Evolutionary conservation across 1,140 invertebrate genomes (phyloP), one percentile per base, ranked within the genome.

Genomic region (Bombus breviceps): DNA sequence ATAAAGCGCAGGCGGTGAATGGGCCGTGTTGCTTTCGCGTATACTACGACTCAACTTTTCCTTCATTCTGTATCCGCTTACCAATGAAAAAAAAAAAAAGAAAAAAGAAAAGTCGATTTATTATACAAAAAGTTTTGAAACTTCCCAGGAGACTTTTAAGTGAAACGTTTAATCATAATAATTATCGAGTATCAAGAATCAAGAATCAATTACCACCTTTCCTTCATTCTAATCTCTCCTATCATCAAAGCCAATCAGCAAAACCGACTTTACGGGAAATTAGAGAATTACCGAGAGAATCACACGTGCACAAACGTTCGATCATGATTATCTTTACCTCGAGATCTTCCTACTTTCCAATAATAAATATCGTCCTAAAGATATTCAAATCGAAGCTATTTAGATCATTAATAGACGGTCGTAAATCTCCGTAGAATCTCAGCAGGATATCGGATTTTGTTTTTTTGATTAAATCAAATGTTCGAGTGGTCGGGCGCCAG

Each of bases 401-500:
- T 62, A n/a, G 59, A 62, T n/a, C 59, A 12, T n/a, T 62, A n/a
- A n/a, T 62, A 62, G 59, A 12, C 12, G 71, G 8, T 34, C 39
- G 22, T 75, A 66, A 83, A 75, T 76, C 59, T 66, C 18, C 39
- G 28, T 3, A 6, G 13, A 1, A 64, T 74, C 71, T 8, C 32
- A n/a, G 28, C 68, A n/a, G 39, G 32, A 18, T 34, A 9, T 4
- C 34, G 34, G 28, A 0, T 41, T 3, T 9, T 12, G 34, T 12
- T 68, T 41, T 15, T 66, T 41, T 77, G 68, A 83, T 76, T 76
- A 53, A 83, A 76, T 77, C 47, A 41, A 68, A 76, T 41, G 4
- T 47, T 25, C 22, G 39, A 13, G 15, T 9, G 39, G 66, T 43
- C 37, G 3, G 18, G 8, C 34, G 34, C 12, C 57, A 22, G 2